A percentile compares a stretch with the other conserved stretches of the same genome.
Conservation (phyloP, 2,113 vertebrate genomes). For the Zingel zingel region DNA sequence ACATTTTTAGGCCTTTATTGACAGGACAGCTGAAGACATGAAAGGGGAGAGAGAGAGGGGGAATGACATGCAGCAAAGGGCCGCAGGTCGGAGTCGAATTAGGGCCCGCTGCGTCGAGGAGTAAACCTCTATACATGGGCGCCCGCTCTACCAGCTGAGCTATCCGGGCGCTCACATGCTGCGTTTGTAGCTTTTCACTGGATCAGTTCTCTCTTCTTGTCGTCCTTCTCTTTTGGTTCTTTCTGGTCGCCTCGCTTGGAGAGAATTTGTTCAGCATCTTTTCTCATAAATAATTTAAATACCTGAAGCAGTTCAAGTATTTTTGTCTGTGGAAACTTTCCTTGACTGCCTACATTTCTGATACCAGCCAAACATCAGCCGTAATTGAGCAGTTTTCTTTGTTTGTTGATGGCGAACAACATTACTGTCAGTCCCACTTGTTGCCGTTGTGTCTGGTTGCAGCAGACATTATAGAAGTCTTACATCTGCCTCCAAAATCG, state of each 20-base stretch:
- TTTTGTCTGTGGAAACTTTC: background rate
- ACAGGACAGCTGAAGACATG: too few species aligned
- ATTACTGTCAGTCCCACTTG: background rate
- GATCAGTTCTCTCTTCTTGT: background rate
- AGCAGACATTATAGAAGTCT: background rate
- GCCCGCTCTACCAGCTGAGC: too few species aligned
- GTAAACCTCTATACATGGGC: too few species aligned
- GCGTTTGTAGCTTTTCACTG: background rate
- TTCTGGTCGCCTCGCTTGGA: background rate
- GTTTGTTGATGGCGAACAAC: too few species aligned
- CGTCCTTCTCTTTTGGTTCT: background rate
- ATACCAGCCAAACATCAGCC: background rate
- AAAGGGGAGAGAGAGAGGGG: too few species aligned
- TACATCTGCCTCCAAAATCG: background rate
- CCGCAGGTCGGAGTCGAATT: too few species aligned
- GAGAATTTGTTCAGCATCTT: background rate
- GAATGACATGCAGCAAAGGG: too few species aligned
- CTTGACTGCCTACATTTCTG: background rate
- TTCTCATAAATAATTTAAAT: background rate
- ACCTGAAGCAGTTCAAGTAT: background rate
- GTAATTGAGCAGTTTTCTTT: background rate
- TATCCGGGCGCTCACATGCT: background rate
- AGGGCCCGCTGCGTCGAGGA: too few species aligned
- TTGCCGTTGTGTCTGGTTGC: background rate
- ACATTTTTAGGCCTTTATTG: too few species aligned